Base-by-base conservation (phyloP, 2,888 invertebrate genomes). In the Tipula unca region DNA sequence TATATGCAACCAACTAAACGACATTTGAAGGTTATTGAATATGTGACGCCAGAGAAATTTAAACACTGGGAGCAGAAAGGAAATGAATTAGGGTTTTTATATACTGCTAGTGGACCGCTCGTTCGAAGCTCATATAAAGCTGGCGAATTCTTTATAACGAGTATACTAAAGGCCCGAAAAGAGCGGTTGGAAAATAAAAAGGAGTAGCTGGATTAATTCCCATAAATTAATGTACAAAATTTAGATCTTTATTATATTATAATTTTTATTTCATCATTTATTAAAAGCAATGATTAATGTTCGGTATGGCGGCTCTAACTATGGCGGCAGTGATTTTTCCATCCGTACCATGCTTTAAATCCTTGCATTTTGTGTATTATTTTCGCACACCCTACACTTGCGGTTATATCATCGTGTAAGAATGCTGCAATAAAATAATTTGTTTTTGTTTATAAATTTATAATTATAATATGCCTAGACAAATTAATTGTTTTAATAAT, bases 1-100 rank as follows among this genome's bases (percentile, higher is more conserved):
- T 99, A 99, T 91, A 99, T 99, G 99, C 99, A 99, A 90, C 99
- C 99, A 0, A 99, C 99, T 0, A 99, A 98, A 89, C 93, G 96
- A 8, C 99, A 99, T 90, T 92, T 99, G 32, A 97, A 96, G 92
- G 96, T 98, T 0, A 94, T 95, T 82, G 99, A 99, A 90, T 99
- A 99, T 91, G 97, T 99, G 0, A 98, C 98, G 0, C 99, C 99
- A 0, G 96, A 95, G 87, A 98, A 97, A 91, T 99, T 96, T 90
- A 93, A 95, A 88, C 92, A 94, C 86, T 99, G 98, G 98, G 96
- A 98, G 90, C 90, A 92, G 29, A 91, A 94, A 5, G 99, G 99
- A 0, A 92, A 94, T 86, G 92, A 95, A 88, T 90, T 99, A 87
- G 99, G 99, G 13, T 99, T 99, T 92, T 91, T 97, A 0, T 99